phyloP scores from a whole-genome alignment of 2,888 invertebrate genomes.

The Cataglyphis rosenhaueri region DNA sequence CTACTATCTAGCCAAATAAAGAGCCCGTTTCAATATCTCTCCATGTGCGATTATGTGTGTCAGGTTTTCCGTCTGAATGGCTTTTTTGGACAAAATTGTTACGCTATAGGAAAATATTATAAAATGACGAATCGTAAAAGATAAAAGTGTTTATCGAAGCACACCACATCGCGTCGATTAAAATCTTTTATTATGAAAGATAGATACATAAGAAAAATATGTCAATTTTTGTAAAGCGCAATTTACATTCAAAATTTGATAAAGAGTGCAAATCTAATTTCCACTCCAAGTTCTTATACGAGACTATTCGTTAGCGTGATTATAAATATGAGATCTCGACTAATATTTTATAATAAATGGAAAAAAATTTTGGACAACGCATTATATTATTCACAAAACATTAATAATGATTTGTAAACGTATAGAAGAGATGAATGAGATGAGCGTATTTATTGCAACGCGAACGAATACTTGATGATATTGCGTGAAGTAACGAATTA shows the following conservation, averaged over 20 bases:
- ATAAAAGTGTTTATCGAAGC: not conserved
- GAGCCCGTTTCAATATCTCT: constrained; percentile 68
- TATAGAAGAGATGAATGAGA: not conserved
- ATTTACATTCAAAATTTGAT: not conserved
- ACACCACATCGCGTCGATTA: not conserved
- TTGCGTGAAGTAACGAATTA: not conserved
- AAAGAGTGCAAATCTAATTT: not conserved
- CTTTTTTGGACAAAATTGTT: constrained; percentile 6
- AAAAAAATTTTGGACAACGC: too few species aligned
- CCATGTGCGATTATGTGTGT: constrained; percentile 77
- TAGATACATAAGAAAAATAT: not conserved
- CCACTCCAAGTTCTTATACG: not conserved
- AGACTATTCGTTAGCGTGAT: not conserved
- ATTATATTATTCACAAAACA: not conserved
- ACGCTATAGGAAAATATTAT: not conserved
- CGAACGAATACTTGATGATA: not conserved
- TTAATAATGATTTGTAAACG: not conserved
- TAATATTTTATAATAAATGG: not conserved
- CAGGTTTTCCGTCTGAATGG: constrained; percentile 65
- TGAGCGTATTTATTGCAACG: not conserved
- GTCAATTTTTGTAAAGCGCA: not conserved
- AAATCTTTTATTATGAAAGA: not conserved
- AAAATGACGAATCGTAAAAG: not conserved
- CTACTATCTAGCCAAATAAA: constrained; percentile 71
- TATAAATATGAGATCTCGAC: not conserved